These are phyloP conservation scores for Caenorhabditis imperialis DNA, from an alignment of 2,888 invertebrate species.

Conservation along the genomic window DNA sequence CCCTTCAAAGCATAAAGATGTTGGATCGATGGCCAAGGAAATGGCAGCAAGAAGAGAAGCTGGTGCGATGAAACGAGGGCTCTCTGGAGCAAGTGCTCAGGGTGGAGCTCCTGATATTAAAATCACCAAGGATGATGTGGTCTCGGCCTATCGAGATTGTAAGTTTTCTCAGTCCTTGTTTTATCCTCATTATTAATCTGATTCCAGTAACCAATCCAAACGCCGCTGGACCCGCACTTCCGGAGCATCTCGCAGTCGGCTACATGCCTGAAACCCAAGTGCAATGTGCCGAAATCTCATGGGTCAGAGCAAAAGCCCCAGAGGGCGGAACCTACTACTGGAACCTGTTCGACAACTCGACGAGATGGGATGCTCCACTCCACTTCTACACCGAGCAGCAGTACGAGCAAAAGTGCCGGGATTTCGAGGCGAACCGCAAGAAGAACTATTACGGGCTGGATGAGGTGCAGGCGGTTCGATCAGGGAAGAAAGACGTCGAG, in stretches of 20 bases:
- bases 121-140: conserved; percentile 49
- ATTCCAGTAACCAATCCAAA: conserved; percentile 48
- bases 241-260: conserved; percentile 37
- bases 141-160: conserved; percentile 53
- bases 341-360: conserved; percentile 69
- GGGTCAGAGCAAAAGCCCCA: conserved; percentile 68
- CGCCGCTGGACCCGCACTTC: conserved; percentile 49
- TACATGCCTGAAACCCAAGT: conserved; percentile 45
- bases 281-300: conserved; percentile 53
- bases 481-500: conserved; percentile 46
- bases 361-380: conserved; percentile 61
- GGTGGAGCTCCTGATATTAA: conserved; percentile 35
- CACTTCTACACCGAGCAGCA: conserved; percentile 64
- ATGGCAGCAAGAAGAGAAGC: conserved; percentile 55
- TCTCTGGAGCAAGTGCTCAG: background rate
- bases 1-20: conserved; percentile 54
- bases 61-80: conserved; percentile 39
- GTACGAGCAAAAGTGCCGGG: conserved; percentile 45
- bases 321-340: conserved; percentile 68
- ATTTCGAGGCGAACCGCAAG: conserved; percentile 36
- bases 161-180: conserved; percentile 2
- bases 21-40: conserved; percentile 61
- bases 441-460: conserved; percentile 53
- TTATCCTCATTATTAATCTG: conserved; percentile 40
- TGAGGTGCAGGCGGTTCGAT: conserved; percentile 44